Percentiles rank a stretch among this genome's conserved stretches.
phyloP scores from a whole-genome alignment of 2,113 vertebrate genomes.

The Oryzias melastigma region DNA sequence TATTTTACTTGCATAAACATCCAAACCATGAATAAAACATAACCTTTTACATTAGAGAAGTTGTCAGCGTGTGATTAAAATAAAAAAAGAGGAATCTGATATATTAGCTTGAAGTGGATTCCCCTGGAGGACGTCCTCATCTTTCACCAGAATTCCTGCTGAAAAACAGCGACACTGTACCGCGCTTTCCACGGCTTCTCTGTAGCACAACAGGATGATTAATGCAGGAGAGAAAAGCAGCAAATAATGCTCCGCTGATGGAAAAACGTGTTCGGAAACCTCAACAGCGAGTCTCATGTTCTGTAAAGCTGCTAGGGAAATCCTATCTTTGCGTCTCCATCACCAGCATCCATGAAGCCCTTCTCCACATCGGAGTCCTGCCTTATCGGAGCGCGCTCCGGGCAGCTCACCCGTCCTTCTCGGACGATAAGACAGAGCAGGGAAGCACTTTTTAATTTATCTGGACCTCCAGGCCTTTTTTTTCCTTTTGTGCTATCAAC shows the following conservation, averaged over 20 bases:
- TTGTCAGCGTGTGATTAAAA: slow-evolving; percentile 18
- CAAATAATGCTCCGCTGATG: neutral
- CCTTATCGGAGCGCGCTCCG: slow-evolving; percentile 37
- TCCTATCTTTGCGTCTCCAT: slow-evolving; percentile 22
- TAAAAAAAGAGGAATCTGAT: slow-evolving; percentile 16
- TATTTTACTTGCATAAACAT: slow-evolving; percentile 45
- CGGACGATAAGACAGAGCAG: slow-evolving; percentile 64
- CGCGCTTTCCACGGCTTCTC: neutral
- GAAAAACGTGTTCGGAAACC: slow-evolving; percentile 12
- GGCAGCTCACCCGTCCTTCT: slow-evolving; percentile 42
- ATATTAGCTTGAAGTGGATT: slow-evolving; percentile 16
- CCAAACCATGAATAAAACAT: slow-evolving; percentile 45
- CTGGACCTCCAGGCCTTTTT: slow-evolving; percentile 32
- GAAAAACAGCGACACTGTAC: slow-evolving; percentile 38
- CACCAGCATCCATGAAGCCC: slow-evolving; percentile 36
- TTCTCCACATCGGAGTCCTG: slow-evolving; percentile 24
- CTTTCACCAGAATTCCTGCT: slow-evolving; percentile 34
- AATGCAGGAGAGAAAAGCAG: slow-evolving; percentile 2
- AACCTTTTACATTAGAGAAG: slow-evolving; percentile 5
- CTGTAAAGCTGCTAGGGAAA: slow-evolving; percentile 11
- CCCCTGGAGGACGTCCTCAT: slow-evolving; percentile 47
- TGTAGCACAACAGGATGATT: slow-evolving; percentile 14
- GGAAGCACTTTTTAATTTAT: slow-evolving; percentile 63
- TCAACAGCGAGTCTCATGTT: slow-evolving; percentile 10
- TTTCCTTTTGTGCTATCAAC: slow-evolving; percentile 49